Evolutionary conservation across 1,140 invertebrate species (phyloP), one percentile per base, ranked within the genome.

Genomic region (Drusus annulatus): DNA sequence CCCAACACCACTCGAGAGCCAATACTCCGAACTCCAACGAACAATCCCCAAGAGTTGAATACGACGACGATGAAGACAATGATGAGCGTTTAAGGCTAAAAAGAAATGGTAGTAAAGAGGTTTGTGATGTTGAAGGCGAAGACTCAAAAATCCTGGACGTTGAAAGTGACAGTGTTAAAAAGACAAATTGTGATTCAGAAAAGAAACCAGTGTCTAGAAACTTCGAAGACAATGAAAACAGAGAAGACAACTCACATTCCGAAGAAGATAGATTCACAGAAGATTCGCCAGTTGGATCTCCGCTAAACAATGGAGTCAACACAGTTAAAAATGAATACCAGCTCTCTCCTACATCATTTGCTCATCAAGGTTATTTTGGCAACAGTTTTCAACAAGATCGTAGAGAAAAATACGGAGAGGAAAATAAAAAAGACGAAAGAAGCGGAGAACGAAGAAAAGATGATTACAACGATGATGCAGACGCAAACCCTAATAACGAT

Each of bases 401-500:
- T 2, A 62, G 56, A 50, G 77, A 78, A 45, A 62, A 62, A 62
- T 52, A 68, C 10, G 65, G 78, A 65, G 69, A 82, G 6, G 36
- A 63, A 15, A 36, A 62, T 13, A 56, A 36, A 8, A 63, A 76
- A 19, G 89, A 90, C 6, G 86, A 87, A 13, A 25, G 80, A 0
- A 87, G 85, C 60, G 80, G 76, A 4, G 81, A 71, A 3, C 85
- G 87, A 25, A 84, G 85, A 8, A 76, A 76, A 23, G 85, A 86
- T 5, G 85, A 86, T 21, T 84, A 85, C 0, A 80, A 85, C 5
- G 86, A 88, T 0, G 87, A 88, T 7, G 80, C 78, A 1, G 83
- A 84, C 23, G 85, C 84, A 7, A 86, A 88, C 8, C 52, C 84
- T 0, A 88, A 88, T 82, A 85, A 85, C 6, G 88, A 89, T 52